Base-by-base conservation (phyloP, 1,140 invertebrate genomes). In the Drosophila eugracilis region DNA sequence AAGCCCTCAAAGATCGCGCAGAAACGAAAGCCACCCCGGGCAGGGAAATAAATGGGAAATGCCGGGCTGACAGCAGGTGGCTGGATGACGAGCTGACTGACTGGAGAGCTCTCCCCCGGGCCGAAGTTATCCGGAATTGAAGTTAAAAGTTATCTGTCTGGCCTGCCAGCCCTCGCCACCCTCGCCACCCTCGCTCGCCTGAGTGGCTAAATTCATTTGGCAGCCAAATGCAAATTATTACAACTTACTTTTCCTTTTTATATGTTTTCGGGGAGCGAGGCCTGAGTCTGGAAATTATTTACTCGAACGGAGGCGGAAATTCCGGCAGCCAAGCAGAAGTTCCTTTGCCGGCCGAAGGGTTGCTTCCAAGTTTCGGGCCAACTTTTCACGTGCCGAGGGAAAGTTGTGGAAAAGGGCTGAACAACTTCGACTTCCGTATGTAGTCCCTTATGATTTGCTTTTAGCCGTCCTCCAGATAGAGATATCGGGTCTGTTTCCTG, bases 191-290 rank as follows among this genome's bases (percentile, higher is more conserved):
- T 10, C 52, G 66, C 39, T 58, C 58, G 77, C 50, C 74, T 52
- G 83, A 88, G 69, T 88, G 83, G 81, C 81, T 81, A 88, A 86
- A 86, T 86, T 86, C 81, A 86, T 88, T 86, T 86, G 81, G 73
- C 81, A 86, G 73, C 63, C 72, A 88, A 86, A 86, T 86, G 81
- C 81, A 86, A 86, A 86, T 88, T 88, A 86, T 86, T 86, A 86
- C 83, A 88, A 86, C 77, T 86, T 80, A 77, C 77, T 85, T 79
- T 85, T 73, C 75, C 58, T 75, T 86, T 75, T 74, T 73, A 67
- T 69, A 67, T 45, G 41, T 42, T 59, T 67, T 65, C 17, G 41
- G 63, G 41, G 42, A 28, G 30, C n/a, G 34, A 14, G 54, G 34
- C 58, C 39, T 28, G 47, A 36, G 39, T 42, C 60, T 58, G 76